Percentiles rank a stretch among this genome's conserved stretches.
Evolutionary conservation across 1,140 invertebrate species (phyloP).

Genomic region (Platyscapa corneri): DNA sequence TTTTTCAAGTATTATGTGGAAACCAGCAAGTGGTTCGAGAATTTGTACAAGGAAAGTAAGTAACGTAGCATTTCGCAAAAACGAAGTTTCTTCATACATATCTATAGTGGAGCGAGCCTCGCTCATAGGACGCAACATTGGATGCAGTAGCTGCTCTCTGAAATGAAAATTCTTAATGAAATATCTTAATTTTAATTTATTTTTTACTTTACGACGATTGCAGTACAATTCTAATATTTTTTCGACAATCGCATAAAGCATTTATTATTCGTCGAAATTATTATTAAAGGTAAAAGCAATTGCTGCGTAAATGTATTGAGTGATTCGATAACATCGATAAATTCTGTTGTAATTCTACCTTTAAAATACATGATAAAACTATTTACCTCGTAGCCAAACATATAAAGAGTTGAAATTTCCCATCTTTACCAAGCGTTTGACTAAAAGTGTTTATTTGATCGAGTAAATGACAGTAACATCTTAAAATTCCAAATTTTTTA

Average conservation of each 20-base stretch:
- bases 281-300: neutral
- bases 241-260: too few relatives aligned
- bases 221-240: neutral
- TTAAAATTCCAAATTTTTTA: slow-evolving; percentile 81
- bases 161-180: slow-evolving; percentile 33
- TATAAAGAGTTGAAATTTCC: slow-evolving; percentile 97
- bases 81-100: slow-evolving; percentile 97
- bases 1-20: slow-evolving; percentile 93
- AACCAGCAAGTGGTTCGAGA: slow-evolving; percentile 92
- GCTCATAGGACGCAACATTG: slow-evolving; percentile 91
- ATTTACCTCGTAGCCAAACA: slow-evolving; percentile 80
- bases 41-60: slow-evolving; percentile 94
- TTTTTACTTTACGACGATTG: neutral
- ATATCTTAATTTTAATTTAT: neutral
- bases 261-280: too few relatives aligned
- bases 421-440: slow-evolving; percentile 95
- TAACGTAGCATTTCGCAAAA: slow-evolving; percentile 88
- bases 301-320: neutral
- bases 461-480: slow-evolving; percentile 85
- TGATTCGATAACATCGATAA: too few relatives aligned
- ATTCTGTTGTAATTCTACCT: neutral
- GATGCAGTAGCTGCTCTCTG: slow-evolving; percentile 94
- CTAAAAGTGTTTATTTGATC: slow-evolving; percentile 90
- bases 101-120: slow-evolving; percentile 88
- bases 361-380: neutral